Conservation (phyloP, 2,113 vertebrate genomes). For the Rhadina sibilatrix region DNA sequence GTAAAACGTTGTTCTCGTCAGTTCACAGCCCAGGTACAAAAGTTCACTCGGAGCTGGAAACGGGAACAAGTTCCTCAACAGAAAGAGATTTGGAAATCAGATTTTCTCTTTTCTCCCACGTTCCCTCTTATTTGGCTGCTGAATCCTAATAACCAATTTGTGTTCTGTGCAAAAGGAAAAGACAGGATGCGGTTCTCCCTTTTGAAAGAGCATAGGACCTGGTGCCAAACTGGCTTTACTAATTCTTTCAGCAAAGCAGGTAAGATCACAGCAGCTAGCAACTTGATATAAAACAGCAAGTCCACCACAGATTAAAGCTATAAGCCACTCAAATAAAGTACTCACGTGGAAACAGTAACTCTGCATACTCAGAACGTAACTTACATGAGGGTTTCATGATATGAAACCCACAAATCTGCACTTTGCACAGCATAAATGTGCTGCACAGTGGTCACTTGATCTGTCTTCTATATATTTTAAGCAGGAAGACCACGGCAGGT, state of each 20-base stretch:
- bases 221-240: background rate
- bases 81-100: background rate
- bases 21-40: background rate
- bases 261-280: background rate
- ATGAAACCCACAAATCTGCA: background rate
- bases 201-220: background rate
- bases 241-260: background rate
- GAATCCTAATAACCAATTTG: background rate
- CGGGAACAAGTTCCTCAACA: background rate
- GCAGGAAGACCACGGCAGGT: background rate
- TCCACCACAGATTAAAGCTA: background rate
- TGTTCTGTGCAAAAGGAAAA: background rate
- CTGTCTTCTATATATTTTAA: background rate
- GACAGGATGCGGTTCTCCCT: fast-evolving
- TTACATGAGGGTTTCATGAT: background rate
- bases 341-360: background rate
- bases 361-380: background rate
- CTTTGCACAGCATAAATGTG: background rate
- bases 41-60: background rate
- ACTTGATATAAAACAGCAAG: background rate
- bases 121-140: background rate
- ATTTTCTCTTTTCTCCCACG: background rate
- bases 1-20: background rate
- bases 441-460: background rate
- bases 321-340: background rate